Evolutionary conservation across 2,797 vertebrate species (phyloP).

Genomic region (Picus viridis): DNA sequence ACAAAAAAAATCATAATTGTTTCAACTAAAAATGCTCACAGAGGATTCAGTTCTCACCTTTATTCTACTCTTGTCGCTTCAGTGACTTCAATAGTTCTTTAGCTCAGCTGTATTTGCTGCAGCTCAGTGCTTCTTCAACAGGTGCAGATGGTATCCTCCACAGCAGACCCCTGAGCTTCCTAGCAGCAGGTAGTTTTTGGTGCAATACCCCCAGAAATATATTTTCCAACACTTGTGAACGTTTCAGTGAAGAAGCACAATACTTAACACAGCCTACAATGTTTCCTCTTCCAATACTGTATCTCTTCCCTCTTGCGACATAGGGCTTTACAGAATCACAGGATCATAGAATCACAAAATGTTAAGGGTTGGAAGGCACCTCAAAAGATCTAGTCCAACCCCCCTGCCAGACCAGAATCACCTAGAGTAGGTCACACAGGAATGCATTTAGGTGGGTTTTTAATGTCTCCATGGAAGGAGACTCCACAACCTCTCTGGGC

Average conservation of each 20-base stretch:
- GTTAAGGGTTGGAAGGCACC: too few species aligned
- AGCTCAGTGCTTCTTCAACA: neutral
- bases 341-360: too few species aligned
- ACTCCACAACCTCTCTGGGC: too few species aligned
- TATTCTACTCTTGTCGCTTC: neutral
- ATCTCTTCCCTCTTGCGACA: neutral
- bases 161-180: neutral
- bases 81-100: neutral
- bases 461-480: too few species aligned
- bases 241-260: neutral
- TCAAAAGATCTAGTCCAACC: too few species aligned
- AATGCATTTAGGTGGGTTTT: too few species aligned
- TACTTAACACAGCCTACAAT: neutral
- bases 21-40: neutral
- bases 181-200: neutral
- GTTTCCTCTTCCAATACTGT: neutral
- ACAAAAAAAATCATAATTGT: neutral
- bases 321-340: neutral
- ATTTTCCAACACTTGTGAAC: neutral
- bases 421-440: too few species aligned
- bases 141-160: neutral
- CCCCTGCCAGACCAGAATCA: too few species aligned
- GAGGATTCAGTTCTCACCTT: neutral
- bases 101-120: accelerated
- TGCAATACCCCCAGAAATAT: neutral